Conservation (phyloP, 2,888 invertebrate genomes). For the Drosophila atripex region DNA sequence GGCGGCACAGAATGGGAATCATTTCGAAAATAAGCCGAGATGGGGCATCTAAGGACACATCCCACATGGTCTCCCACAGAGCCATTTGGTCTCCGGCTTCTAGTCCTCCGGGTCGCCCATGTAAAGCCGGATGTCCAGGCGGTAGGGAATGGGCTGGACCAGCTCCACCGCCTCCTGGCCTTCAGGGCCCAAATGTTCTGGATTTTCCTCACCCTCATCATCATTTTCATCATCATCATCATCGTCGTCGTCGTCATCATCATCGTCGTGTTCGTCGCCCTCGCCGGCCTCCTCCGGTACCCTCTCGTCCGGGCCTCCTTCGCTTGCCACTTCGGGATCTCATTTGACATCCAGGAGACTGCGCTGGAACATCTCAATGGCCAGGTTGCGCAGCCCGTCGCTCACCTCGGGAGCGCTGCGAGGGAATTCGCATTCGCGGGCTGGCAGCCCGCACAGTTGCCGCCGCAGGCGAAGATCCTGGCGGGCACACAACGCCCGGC, state of each 20-base stretch:
- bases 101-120: background rate
- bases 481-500: slow-evolving; percentile 91
- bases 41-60: no score
- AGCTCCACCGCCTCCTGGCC: background rate
- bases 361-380: slow-evolving; percentile 81
- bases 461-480: slow-evolving; percentile 90
- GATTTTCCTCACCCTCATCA: background rate
- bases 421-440: slow-evolving; percentile 86
- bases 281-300: slow-evolving; percentile 5
- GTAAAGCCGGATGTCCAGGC: slow-evolving; percentile 57
- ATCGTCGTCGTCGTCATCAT: slow-evolving; percentile 1
- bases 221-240: slow-evolving; percentile 7
- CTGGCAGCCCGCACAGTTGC: slow-evolving; percentile 88
- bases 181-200: background rate
- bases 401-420: slow-evolving; percentile 73
- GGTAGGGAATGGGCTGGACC: slow-evolving; percentile 43
- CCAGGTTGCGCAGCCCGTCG: slow-evolving; percentile 77
- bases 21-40: no score
- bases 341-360: slow-evolving; percentile 80
- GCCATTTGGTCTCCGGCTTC: no score
- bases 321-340: slow-evolving; percentile 41
- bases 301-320: background rate
- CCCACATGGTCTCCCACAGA: no score
- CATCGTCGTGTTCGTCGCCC: no score
- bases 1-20: background rate